Conservation (phyloP, 2,888 invertebrate genomes). For the Trachelus tabidus region DNA sequence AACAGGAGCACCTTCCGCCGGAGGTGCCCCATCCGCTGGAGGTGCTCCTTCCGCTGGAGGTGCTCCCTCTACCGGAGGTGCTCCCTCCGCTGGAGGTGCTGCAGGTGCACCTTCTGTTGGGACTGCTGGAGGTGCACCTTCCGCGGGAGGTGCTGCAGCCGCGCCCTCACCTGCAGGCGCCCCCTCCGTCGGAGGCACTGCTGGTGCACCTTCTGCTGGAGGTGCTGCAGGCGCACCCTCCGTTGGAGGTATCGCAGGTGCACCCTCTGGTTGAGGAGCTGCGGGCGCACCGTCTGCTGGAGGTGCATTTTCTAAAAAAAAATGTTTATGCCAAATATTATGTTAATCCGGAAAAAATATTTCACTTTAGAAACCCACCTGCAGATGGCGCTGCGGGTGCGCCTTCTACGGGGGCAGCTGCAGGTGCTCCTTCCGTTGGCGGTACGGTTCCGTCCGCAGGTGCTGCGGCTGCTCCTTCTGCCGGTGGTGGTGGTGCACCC, state of each 20-base stretch:
- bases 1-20: neutral
- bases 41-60: neutral
- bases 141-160: conserved; percentile 52
- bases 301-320: conserved; percentile 31
- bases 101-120: too few relatives aligned
- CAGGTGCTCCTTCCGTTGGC: conserved; percentile 49
- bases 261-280: conserved; percentile 32
- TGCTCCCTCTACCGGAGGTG: neutral
- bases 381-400: conserved; percentile 42
- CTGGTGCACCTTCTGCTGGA: conserved; percentile 43
- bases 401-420: conserved; percentile 47
- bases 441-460: conserved; percentile 39
- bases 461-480: conserved; percentile 38
- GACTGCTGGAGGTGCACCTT: conserved; percentile 39
- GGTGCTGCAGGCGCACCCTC: conserved; percentile 35
- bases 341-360: neutral
- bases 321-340: conserved; percentile 2
- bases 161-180: conserved; percentile 46
- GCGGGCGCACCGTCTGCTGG: conserved; percentile 47
- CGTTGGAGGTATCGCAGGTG: conserved; percentile 47
- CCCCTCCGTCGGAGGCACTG: conserved; percentile 53
- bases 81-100: conserved; percentile 21
- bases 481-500: conserved; percentile 38
- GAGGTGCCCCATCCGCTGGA: too few relatives aligned
- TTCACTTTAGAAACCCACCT: conserved; percentile 16